Base-by-base conservation (phyloP, 2,797 vertebrate species). In the Enteromius unitaeniatus region DNA sequence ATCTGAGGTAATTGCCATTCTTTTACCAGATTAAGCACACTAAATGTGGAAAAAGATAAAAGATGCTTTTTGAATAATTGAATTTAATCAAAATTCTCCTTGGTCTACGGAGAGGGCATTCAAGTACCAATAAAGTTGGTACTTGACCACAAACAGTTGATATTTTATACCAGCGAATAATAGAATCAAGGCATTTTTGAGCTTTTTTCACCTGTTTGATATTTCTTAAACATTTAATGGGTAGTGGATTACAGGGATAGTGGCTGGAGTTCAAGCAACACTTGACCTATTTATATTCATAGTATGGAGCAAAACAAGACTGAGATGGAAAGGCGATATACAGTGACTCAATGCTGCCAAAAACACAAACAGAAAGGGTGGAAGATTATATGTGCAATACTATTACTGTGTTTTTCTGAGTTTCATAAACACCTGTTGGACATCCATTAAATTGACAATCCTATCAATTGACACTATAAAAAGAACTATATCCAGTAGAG, bases 21-120 rank as follows among this genome's bases (percentile, higher is more conserved):
- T 91, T 89, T 91, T 86, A 92, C 89, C 76, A 86, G n/a, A 26
- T 76, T 73, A 88, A 81, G 89, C 82, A 88, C 87, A 90, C 90
- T 87, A 90, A 88, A 73, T 42, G 81, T 40, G 86, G 74, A 85
- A 55, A 69, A 88, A 45, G 6, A 45, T 45, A 86, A 83, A 87
- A n/a, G 64, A 84, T 73, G 42, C 81, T 75, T 84, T 70, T 75
- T 81, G 83, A 88, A 81, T 72, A 89, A 90, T 5, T 83, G 81
- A 81, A 87, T 88, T 70, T 10, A 64, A 90, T 91, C 90, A 90
- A 84, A 84, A 87, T 90, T 62, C 81, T 79, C 78, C 69, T 80
- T 85, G 78, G 21, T 74, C 86, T 84, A 76, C 64, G 80, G 42
- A 53, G 21, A 69, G 15, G 40, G 49, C 19, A 75, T 73, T 49